Conservation (phyloP, 2,888 invertebrate species). For the Coelopa pilipes region DNA sequence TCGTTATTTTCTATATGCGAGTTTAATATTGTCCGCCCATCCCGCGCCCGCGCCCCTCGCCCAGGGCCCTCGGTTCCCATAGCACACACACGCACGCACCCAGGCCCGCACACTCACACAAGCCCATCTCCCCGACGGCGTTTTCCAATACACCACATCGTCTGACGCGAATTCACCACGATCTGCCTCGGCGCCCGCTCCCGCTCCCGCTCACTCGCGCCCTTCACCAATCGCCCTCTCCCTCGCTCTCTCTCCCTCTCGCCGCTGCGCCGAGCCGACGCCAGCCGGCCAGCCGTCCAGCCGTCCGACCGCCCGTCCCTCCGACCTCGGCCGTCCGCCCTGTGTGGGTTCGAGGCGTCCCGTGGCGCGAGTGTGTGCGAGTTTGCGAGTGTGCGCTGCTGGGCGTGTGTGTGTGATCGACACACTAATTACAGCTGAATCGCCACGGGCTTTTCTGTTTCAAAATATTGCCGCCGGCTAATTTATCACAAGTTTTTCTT, state of each 20-base stretch:
- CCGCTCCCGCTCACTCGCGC: no score
- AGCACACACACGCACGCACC: not conserved
- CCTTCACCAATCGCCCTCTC: no score
- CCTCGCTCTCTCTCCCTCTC: no score
- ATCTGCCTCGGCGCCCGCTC: no score
- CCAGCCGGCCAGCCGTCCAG: not conserved
- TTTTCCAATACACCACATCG: not conserved
- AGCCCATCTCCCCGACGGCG: no score
- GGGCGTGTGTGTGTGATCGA: constrained; percentile 36
- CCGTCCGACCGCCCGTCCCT: not conserved
- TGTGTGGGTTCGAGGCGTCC: no score
- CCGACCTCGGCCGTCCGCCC: not conserved
- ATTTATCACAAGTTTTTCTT: constrained; percentile 67
- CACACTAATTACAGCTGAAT: constrained; percentile 62
- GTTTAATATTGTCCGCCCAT: constrained; percentile 40
- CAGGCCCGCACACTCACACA: not conserved
- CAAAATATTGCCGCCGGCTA: constrained; percentile 58
- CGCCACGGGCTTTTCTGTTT: constrained; percentile 56
- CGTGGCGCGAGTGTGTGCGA: constrained; percentile 21
- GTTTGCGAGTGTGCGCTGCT: constrained; percentile 28
- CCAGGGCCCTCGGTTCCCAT: not conserved
- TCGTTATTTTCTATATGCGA: constrained; percentile 21
- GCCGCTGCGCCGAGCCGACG: no score
- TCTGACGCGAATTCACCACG: not conserved
- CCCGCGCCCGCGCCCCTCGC: constrained; percentile 26